Conservation (phyloP, 2,888 invertebrate species). For the Halictus ligatus region DNA sequence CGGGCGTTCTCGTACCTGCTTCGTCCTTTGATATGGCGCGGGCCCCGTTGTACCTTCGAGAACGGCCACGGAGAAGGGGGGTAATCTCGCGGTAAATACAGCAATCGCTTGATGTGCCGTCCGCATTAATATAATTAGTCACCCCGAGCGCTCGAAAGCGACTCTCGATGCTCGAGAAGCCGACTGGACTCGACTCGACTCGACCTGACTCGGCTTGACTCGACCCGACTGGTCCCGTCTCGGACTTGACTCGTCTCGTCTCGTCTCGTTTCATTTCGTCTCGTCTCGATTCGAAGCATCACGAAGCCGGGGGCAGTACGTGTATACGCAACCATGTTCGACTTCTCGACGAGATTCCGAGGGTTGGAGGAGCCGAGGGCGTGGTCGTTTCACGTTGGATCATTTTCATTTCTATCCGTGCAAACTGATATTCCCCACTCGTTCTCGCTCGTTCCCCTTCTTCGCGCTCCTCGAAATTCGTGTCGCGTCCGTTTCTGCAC, state of each 20-base stretch:
- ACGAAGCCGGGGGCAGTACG: constrained; percentile 46
- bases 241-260: constrained; percentile 23
- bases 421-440: constrained; percentile 61
- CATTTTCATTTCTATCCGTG: constrained; percentile 75
- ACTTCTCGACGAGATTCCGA: constrained; percentile 61
- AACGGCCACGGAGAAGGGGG: constrained; percentile 47
- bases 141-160: constrained; percentile 80
- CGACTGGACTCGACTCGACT: constrained; percentile 25
- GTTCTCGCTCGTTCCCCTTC: neutral
- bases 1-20: constrained; percentile 52
- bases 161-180: constrained; percentile 44
- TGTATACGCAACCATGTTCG: constrained; percentile 44
- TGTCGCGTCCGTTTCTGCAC: constrained; percentile 26
- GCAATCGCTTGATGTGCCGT: constrained; percentile 83
- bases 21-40: constrained; percentile 75
- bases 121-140: constrained; percentile 84
- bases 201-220: constrained; percentile 27
- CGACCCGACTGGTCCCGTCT: constrained; percentile 17
- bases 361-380: constrained; percentile 52
- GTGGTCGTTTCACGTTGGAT: constrained; percentile 65
- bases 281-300: constrained; percentile 29
- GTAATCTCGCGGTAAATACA: constrained; percentile 83
- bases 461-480: neutral
- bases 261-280: constrained; percentile 25
- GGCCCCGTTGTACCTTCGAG: constrained; percentile 60